Evolutionary conservation across 1,140 invertebrate genomes (phyloP).

Genomic region (Pararge aegeria): DNA sequence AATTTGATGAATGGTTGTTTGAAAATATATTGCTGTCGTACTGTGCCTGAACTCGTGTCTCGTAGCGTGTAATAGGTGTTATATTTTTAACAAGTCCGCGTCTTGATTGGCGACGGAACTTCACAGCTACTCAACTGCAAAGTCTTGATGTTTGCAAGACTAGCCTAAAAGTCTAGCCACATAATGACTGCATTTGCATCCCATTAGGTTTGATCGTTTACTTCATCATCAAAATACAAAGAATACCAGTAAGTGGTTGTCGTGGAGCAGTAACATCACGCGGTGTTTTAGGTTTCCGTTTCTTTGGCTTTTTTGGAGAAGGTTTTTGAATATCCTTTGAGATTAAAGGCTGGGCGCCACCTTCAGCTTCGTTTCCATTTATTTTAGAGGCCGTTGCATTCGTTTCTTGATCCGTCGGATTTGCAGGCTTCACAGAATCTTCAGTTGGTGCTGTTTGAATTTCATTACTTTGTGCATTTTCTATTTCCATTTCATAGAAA

Average conservation of each 20-base stretch:
- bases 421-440: constrained; percentile 20
- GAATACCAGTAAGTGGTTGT: constrained; percentile 86
- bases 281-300: constrained; percentile 83
- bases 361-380: constrained; percentile 30
- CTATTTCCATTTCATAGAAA: constrained; percentile 36
- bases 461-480: constrained; percentile 13
- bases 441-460: constrained; percentile 26
- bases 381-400: not conserved
- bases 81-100: too few species aligned
- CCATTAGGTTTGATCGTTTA: too few species aligned
- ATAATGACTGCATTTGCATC: too few species aligned
- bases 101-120: too few species aligned
- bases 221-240: too few species aligned
- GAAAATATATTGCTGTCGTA: too few species aligned
- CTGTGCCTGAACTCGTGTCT: too few species aligned
- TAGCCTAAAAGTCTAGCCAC: too few species aligned
- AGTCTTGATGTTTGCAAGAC: too few species aligned
- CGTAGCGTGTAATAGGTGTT: too few species aligned
- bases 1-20: too few species aligned
- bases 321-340: constrained; percentile 52
- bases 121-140: too few species aligned
- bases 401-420: constrained; percentile 24
- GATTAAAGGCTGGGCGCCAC: constrained; percentile 8
- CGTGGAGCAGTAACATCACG: constrained; percentile 86
- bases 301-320: constrained; percentile 82